A percentile compares a stretch with the other conserved stretches of the same genome.
These are phyloP conservation scores for Himalopsyche tibetana DNA, from an alignment of 2,888 invertebrate species.

Conservation along the genomic window DNA sequence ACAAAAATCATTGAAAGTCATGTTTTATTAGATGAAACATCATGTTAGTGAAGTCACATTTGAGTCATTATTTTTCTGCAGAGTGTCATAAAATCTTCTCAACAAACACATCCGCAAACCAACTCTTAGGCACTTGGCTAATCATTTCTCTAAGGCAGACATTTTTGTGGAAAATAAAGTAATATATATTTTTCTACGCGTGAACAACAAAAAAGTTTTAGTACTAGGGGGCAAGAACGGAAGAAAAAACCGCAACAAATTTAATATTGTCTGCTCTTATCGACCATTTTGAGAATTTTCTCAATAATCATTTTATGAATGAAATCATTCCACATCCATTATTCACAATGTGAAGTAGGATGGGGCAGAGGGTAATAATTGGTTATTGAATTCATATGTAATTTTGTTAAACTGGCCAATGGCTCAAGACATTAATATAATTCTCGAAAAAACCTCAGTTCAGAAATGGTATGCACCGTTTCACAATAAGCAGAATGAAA, in stretches of 20 bases:
- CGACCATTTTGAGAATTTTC: neutral
- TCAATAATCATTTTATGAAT: too few relatives aligned
- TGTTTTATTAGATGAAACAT: neutral
- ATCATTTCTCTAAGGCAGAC: slow-evolving; percentile 42
- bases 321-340: too few relatives aligned
- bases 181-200: neutral
- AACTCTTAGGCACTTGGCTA: slow-evolving; percentile 36
- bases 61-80: neutral
- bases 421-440: too few relatives aligned
- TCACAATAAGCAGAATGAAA: too few relatives aligned
- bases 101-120: slow-evolving; percentile 21
- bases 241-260: neutral
- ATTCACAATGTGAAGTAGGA: too few relatives aligned
- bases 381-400: too few relatives aligned
- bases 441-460: too few relatives aligned
- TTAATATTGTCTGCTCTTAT: neutral
- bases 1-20: neutral
- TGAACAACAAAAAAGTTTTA: neutral
- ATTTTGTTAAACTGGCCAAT: too few relatives aligned
- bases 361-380: too few relatives aligned
- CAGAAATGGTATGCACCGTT: too few relatives aligned
- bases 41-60: neutral
- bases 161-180: slow-evolving; percentile 1
- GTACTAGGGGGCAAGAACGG: neutral
- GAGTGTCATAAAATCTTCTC: slow-evolving; percentile 5